Percentiles rank a stretch among this genome's conserved stretches.
Evolutionary conservation across 2,113 vertebrate species (phyloP).

Genomic region (Stictonetta naevosa): DNA sequence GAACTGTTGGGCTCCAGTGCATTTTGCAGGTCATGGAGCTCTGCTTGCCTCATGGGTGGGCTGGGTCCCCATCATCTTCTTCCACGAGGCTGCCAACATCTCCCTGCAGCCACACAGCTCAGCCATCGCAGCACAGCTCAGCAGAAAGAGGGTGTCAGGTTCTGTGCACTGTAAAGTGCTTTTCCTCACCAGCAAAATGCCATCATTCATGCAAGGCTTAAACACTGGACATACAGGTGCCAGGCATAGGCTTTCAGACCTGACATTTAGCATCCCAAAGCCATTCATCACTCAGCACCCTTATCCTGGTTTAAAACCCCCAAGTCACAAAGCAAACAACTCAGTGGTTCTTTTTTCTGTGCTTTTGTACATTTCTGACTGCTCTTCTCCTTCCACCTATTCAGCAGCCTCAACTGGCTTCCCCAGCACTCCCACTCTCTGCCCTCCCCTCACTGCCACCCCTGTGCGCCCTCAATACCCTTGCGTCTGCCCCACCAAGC

Average conservation of each 20-base stretch:
- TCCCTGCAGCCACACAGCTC: neutral
- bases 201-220: neutral
- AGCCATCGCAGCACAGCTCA: neutral
- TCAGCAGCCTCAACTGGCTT: slow-evolving; percentile 64
- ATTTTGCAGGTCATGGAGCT: neutral
- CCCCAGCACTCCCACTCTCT: slow-evolving; percentile 49
- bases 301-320: slow-evolving; percentile 41
- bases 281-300: slow-evolving; percentile 62
- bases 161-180: neutral
- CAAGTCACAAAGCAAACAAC: slow-evolving; percentile 67
- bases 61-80: neutral
- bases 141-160: neutral
- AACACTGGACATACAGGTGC: neutral
- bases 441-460: slow-evolving; percentile 52
- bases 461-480: slow-evolving; percentile 68
- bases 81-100: neutral
- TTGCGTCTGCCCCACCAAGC: slow-evolving; percentile 56
- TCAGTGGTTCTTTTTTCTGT: slow-evolving; percentile 42
- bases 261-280: slow-evolving; percentile 46
- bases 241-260: neutral
- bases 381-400: slow-evolving; percentile 60
- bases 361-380: slow-evolving; percentile 53
- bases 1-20: neutral
- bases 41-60: accelerated
- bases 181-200: neutral